Percentiles rank a stretch among this genome's conserved stretches.
These are phyloP conservation scores for Oreochromis niloticus DNA, from an alignment of 2,113 vertebrate species.

Conservation along the genomic window DNA sequence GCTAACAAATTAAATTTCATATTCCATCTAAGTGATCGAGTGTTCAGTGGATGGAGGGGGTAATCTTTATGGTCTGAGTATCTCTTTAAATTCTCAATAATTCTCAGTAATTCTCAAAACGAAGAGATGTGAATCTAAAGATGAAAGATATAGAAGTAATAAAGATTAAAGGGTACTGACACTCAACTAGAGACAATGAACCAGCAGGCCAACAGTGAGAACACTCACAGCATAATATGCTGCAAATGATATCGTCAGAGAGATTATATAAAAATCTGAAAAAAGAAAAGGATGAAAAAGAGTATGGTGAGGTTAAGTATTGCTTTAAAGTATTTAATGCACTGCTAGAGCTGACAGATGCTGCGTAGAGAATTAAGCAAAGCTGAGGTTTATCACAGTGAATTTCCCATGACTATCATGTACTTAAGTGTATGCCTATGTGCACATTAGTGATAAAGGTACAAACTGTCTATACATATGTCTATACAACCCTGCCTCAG, in stretches of 20 bases:
- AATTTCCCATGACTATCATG: background rate
- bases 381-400: background rate
- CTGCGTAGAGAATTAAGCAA: slow-evolving; percentile 4
- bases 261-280: background rate
- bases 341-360: slow-evolving; percentile 43
- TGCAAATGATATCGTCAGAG: background rate
- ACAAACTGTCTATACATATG: background rate
- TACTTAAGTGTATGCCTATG: background rate
- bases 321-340: slow-evolving; percentile 43
- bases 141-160: background rate
- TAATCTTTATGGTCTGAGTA: background rate
- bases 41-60: background rate
- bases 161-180: background rate
- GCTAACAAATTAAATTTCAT: background rate
- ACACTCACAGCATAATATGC: background rate
- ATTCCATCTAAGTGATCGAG: rapidly evolving
- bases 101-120: background rate
- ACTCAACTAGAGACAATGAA: background rate
- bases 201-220: background rate
- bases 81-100: background rate
- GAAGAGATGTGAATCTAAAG: background rate
- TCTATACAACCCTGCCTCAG: background rate
- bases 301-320: background rate
- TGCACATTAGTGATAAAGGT: background rate
- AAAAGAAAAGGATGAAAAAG: background rate